A percentile compares a stretch with the other conserved stretches of the same genome.
These are phyloP conservation scores for Platalea minor DNA, from an alignment of 2,797 vertebrate genomes.

Conservation along the genomic window DNA sequence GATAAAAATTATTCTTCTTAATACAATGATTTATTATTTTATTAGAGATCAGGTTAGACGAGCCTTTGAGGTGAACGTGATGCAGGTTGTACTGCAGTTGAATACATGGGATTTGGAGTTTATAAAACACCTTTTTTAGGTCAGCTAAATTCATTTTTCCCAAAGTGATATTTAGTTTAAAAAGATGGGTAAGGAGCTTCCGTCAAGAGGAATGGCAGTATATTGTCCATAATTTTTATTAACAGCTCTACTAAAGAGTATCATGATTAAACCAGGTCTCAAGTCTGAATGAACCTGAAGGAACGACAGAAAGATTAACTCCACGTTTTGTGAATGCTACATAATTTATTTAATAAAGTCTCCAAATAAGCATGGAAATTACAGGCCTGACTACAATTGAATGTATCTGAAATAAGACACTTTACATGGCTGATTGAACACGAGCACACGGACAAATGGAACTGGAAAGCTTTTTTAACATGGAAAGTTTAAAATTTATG, in stretches of 20 bases:
- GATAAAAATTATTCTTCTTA: not conserved
- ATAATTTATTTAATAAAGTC: conserved; percentile 31
- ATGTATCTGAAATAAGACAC: conserved; percentile 43
- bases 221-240: not conserved
- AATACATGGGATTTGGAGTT: not conserved
- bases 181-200: not conserved
- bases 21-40: not conserved
- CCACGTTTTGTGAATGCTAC: conserved; percentile 21
- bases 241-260: not conserved
- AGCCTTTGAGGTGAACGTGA: not conserved
- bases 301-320: conserved; percentile 41
- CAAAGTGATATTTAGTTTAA: not conserved
- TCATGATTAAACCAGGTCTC: not conserved
- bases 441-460: conserved; percentile 62
- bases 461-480: conserved; percentile 41
- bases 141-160: not conserved
- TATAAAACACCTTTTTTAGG: not conserved
- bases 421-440: conserved; percentile 58
- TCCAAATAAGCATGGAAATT: conserved; percentile 38
- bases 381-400: conserved; percentile 45
- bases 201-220: not conserved
- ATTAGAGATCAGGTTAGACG: not conserved
- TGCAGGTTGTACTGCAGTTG: not conserved
- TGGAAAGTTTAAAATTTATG: conserved; percentile 21
- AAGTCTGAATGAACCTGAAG: not conserved